Conservation (phyloP, 2,113 vertebrate species). For the Atractosteus spatula region DNA sequence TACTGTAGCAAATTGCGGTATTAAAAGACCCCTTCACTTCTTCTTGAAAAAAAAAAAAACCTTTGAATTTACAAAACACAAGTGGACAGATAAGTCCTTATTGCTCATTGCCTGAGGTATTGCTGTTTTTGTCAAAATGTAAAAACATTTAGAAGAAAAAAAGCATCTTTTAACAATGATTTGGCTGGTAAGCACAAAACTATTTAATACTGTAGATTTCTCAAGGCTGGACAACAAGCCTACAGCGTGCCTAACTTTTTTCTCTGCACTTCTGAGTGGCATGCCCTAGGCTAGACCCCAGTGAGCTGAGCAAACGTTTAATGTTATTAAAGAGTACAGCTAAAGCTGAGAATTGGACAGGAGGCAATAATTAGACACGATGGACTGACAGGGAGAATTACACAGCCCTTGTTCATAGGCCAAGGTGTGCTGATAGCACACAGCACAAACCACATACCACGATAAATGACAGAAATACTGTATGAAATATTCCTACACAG, state of each 20-base stretch:
- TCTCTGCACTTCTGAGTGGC: neutral
- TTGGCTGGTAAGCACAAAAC: no score
- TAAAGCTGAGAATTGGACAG: neutral
- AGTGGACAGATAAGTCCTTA: no score
- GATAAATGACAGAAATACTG: neutral
- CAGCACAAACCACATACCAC: neutral
- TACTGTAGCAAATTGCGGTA: no score
- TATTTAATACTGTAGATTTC: neutral
- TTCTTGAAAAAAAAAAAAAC: no score
- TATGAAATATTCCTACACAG: neutral
- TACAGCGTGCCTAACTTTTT: neutral
- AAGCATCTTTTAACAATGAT: no score
- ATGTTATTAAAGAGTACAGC: slow-evolving; percentile 6
- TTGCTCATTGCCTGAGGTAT: no score
- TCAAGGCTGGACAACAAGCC: neutral
- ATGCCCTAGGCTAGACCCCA: neutral
- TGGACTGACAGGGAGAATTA: neutral
- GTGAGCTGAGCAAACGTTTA: neutral
- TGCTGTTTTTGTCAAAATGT: no score
- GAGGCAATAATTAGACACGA: slow-evolving; percentile 1
- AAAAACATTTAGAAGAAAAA: no score
- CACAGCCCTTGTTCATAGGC: neutral
- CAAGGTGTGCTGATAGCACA: neutral
- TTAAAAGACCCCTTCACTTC: no score
- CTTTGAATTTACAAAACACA: no score